A percentile compares a stretch with the other conserved stretches of the same genome.
Conservation (phyloP, 2,797 vertebrate species). For the Eleutherodactylus coqui region DNA sequence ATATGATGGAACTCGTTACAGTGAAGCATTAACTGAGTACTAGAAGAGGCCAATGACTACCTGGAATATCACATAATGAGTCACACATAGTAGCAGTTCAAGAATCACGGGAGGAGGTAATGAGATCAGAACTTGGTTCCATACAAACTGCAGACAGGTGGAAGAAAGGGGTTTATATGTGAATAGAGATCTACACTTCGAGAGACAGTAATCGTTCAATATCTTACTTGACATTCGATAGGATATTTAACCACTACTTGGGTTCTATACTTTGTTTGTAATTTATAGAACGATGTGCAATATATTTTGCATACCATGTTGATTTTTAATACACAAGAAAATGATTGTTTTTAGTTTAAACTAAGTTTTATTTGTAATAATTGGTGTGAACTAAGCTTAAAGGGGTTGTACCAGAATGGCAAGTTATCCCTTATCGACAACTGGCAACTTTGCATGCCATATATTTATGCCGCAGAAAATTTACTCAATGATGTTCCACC, state of each 20-base stretch:
- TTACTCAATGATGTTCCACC: too few species aligned
- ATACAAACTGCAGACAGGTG: neutral
- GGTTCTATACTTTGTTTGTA: neutral
- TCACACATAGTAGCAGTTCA: neutral
- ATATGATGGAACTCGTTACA: neutral
- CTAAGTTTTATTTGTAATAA: too few species aligned
- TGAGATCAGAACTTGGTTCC: neutral
- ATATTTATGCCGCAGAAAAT: too few species aligned
- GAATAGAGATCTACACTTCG: neutral
- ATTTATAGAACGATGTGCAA: neutral
- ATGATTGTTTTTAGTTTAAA: too few species aligned
- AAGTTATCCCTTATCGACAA: too few species aligned
- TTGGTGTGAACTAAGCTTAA: too few species aligned
- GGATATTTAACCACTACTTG: neutral
- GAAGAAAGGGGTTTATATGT: neutral
- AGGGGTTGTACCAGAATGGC: too few species aligned
- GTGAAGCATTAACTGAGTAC: neutral
- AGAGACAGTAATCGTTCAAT: neutral
- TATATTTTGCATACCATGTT: neutral
- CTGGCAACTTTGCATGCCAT: too few species aligned
- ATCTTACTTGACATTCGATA: neutral
- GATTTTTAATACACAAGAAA: neutral
- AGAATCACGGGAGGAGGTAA: neutral
- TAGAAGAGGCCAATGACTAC: neutral
- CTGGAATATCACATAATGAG: neutral